Percentiles rank a stretch among this genome's conserved stretches.
phyloP scores from a whole-genome alignment of 1,140 invertebrate genomes.

The Myzus persicae region DNA sequence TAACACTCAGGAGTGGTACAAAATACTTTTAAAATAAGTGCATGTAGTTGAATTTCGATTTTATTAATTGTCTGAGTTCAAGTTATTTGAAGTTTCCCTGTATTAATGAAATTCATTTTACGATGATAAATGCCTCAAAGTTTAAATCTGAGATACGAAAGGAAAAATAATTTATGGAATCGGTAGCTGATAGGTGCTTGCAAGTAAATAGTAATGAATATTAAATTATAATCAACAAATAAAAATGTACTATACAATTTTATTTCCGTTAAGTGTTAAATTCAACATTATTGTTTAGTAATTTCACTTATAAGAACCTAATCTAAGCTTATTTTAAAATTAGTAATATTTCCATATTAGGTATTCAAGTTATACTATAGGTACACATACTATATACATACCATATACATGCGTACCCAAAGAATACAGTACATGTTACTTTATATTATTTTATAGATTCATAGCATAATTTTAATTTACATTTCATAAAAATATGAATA shows the following conservation, averaged over 20 bases:
- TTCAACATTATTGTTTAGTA: not conserved
- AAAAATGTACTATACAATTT: not conserved
- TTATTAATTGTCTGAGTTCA: not conserved
- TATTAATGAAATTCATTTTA: not conserved
- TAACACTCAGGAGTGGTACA: too few relatives aligned
- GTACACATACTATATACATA: too few relatives aligned
- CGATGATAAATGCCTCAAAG: not conserved
- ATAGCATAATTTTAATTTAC: not conserved
- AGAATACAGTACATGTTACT: not conserved
- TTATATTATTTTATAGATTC: not conserved
- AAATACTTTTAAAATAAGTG: not conserved
- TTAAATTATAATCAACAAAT: not conserved
- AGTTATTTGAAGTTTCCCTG: not conserved
- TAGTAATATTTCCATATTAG: not conserved
- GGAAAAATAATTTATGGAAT: not conserved
- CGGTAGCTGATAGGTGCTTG: not conserved
- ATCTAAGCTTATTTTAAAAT: not conserved
- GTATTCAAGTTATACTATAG: not conserved
- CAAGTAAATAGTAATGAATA: not conserved
- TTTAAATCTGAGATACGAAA: not conserved
- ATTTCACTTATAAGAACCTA: not conserved
- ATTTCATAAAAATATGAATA: not conserved
- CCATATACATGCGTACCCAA: too few relatives aligned
- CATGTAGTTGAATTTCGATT: not conserved
- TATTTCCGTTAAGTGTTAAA: not conserved